phyloP scores from a whole-genome alignment of 2,113 vertebrate genomes.

The Oceanites oceanicus region DNA sequence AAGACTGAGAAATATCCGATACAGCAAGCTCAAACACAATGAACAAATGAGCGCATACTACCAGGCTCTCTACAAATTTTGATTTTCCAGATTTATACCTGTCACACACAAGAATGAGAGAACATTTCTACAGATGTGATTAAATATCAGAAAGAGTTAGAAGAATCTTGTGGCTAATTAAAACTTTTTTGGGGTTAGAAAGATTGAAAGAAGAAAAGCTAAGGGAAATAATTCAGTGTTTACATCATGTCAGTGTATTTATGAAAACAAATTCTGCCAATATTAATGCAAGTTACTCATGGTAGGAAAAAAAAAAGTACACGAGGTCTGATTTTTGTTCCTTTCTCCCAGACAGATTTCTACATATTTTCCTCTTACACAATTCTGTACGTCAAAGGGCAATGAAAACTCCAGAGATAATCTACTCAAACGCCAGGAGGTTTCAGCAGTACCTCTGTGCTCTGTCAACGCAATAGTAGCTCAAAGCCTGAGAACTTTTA shows the following conservation, averaged over 20 bases:
- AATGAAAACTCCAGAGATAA: not conserved
- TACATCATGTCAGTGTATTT: not conserved
- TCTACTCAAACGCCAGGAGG: not conserved
- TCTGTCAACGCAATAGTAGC: not conserved
- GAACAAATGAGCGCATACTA: not conserved
- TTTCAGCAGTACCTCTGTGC: not conserved
- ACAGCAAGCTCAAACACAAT: not conserved
- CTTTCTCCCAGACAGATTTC: not conserved
- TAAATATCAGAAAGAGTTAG: not conserved
- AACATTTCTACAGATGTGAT: not conserved
- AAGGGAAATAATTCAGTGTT: slow-evolving; percentile 4
- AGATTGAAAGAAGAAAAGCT: not conserved
- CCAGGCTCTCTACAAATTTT: not conserved
- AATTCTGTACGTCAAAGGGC: not conserved
- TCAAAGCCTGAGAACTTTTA: not conserved
- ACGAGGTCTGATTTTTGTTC: not conserved
- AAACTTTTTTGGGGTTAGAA: not conserved
- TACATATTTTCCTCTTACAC: not conserved
- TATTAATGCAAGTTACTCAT: not conserved
- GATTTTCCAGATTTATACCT: not conserved
- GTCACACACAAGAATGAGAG: not conserved
- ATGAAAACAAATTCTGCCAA: not conserved
- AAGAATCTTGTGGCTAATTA: not conserved
- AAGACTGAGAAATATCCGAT: not conserved
- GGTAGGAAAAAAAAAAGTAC: not conserved